Base-by-base conservation (phyloP, 2,888 invertebrate species). In the Cantharis nigra region DNA sequence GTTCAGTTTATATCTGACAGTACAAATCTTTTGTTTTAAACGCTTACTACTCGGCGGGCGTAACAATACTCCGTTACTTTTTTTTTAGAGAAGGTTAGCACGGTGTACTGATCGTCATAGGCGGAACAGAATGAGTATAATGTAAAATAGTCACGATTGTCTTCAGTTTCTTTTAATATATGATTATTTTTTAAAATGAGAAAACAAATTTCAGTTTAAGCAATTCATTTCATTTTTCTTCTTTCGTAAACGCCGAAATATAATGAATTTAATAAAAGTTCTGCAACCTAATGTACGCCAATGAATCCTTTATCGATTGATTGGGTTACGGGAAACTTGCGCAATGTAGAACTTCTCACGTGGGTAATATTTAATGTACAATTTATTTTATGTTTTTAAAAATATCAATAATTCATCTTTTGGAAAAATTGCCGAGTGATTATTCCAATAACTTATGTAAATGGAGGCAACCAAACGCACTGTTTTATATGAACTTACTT, bases 1-100 rank as follows among this genome's bases (percentile, higher is more conserved):
- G 64, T 28, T 67, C 49, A 49, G 49, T 49, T 69, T 72, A 64
- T 69, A 26, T 74, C 77, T 80, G 81, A 80, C 79, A 73, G 77
- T 75, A 74, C 49, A 49, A 49, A 30, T 80, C 77, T 79, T 82
- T 79, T 81, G 77, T 78, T 77, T 80, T 77, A 72, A 74, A 76
- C 72, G 81, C 74, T 77, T 81, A 77, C 80, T 80, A 79, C 75
- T 78, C 79, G 77, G 78, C 74, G 76, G 78, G 82, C 83, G 84
- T 84, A 82, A 83, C 83, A 80, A 72, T 71, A 79, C 81, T 81
- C 84, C 84, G 83, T 83, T 83, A 83, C 82, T 80, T 76, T 83
- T 82, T 83, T 80, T 76, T 75, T 80, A 78, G 72, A 11, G 13
- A 26, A 23, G n/a, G 26, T n/a, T 20, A 67, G 26, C 65, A 26